These are phyloP conservation scores for Limosa lapponica DNA, from an alignment of 2,797 vertebrate species.

Conservation along the genomic window DNA sequence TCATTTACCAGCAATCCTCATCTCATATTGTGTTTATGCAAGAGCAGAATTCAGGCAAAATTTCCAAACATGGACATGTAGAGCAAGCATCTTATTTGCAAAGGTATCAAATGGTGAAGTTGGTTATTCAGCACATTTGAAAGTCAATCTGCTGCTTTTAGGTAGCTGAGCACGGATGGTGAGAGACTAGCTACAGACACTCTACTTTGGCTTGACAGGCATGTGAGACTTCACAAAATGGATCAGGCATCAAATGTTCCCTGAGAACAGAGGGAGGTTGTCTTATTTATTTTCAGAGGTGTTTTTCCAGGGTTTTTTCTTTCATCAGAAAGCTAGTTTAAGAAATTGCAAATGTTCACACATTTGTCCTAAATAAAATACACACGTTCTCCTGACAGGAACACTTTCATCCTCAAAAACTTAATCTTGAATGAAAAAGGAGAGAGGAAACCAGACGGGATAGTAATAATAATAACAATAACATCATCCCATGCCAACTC, in stretches of 20 bases:
- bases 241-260: constrained; percentile 56
- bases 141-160: constrained; percentile 54
- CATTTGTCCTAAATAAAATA: constrained; percentile 62
- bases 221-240: constrained; percentile 57
- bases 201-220: constrained; percentile 42
- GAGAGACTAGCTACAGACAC: constrained; percentile 62
- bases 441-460: not conserved
- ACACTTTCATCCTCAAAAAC: constrained; percentile 6
- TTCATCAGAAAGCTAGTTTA: constrained; percentile 47
- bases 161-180: constrained; percentile 2
- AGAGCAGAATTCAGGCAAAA: not conserved
- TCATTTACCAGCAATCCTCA: not conserved
- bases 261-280: constrained; percentile 60
- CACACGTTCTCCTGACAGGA: constrained; percentile 15
- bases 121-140: constrained; percentile 54
- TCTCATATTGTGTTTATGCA: not conserved
- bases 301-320: constrained; percentile 44
- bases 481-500: not conserved
- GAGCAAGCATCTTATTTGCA: constrained; percentile 1
- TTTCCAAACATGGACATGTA: constrained; percentile 9
- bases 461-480: no score
- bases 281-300: constrained; percentile 66
- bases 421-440: not conserved
- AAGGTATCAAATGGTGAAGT: not conserved
- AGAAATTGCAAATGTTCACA: constrained; percentile 52